A percentile compares a stretch with the other conserved stretches of the same genome.
Conservation (phyloP, 1,140 invertebrate species). For the Brachionus paranguensis region DNA sequence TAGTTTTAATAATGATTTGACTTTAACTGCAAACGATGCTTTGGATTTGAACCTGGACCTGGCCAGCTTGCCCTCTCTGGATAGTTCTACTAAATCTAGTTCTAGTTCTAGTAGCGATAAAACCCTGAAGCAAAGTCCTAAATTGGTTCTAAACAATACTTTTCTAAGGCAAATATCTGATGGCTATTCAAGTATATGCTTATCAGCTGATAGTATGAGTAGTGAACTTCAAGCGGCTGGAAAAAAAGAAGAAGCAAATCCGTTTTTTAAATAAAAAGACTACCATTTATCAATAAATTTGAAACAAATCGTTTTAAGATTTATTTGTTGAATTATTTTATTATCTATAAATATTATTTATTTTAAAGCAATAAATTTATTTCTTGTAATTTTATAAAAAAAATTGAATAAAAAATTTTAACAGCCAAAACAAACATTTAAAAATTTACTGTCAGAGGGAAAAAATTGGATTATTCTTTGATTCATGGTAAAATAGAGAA, state of each 20-base stretch:
- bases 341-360: not conserved
- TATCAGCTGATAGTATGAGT: constrained; percentile 18
- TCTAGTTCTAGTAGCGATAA: constrained; percentile 8
- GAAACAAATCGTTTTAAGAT: not conserved
- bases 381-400: not conserved
- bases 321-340: not conserved
- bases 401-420: not conserved
- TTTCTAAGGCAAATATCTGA: constrained; percentile 3
- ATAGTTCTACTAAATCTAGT: not conserved
- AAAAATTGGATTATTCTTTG: no score
- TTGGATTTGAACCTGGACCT: not conserved
- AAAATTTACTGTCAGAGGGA: no score
- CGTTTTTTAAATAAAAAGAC: not conserved
- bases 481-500: no score
- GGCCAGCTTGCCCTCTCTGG: not conserved
- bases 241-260: not conserved
- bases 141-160: not conserved
- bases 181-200: constrained; percentile 13
- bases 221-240: not conserved
- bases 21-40: not conserved
- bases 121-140: constrained; percentile 2
- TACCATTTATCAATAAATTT: not conserved
- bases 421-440: no score
- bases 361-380: not conserved
- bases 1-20: not conserved